Conservation (phyloP, 2,888 invertebrate genomes). For the Phymatocera aterrima region DNA sequence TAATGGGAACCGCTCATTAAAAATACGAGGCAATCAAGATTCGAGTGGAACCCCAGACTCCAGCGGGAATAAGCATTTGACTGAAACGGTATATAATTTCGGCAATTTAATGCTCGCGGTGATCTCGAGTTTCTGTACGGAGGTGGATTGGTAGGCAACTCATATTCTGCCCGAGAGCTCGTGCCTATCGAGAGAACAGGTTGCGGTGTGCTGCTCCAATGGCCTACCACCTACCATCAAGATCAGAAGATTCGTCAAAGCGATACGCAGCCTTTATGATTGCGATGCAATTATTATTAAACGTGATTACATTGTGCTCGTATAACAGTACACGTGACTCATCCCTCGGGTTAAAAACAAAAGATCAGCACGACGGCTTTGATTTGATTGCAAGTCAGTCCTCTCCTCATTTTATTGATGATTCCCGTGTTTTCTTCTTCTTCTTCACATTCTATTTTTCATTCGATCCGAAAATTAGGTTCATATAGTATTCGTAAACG, state of each 20-base stretch:
- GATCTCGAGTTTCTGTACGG: neutral
- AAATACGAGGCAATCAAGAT: neutral
- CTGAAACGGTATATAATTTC: slow-evolving; percentile 36
- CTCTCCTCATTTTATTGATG: neutral
- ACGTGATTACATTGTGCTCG: slow-evolving; percentile 43
- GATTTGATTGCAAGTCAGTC: slow-evolving; percentile 31
- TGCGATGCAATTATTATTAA: slow-evolving; percentile 43
- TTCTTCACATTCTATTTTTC: too few relatives aligned
- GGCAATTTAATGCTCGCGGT: slow-evolving; percentile 34
- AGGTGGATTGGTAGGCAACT: neutral
- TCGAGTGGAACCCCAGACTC: neutral
- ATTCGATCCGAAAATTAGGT: too few relatives aligned
- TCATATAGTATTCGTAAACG: neutral
- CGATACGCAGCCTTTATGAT: slow-evolving; percentile 41
- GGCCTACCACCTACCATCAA: slow-evolving; percentile 39
- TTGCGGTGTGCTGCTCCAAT: slow-evolving; percentile 3
- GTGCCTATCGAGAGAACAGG: slow-evolving; percentile 22
- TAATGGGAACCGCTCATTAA: neutral
- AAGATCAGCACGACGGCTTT: slow-evolving; percentile 10
- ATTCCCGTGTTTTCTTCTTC: neutral
- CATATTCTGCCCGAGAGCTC: neutral
- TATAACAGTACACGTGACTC: slow-evolving; percentile 36
- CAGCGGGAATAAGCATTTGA: slow-evolving; percentile 16
- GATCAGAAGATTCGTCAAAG: slow-evolving; percentile 39
- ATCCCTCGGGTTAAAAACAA: slow-evolving; percentile 31